phyloP scores from a whole-genome alignment of 1,140 invertebrate species.

The Drosophila persimilis region DNA sequence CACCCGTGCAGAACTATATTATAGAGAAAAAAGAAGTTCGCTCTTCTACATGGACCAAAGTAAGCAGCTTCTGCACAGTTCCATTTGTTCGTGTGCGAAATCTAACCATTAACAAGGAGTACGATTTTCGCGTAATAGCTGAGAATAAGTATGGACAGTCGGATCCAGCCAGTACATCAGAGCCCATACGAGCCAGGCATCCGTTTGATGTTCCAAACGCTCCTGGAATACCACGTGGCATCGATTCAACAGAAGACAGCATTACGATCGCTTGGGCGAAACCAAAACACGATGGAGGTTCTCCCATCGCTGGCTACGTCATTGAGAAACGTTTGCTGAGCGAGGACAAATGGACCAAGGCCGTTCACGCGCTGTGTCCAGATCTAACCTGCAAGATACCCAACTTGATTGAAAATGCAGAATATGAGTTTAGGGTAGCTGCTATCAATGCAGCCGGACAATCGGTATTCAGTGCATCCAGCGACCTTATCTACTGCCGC shows the following conservation, averaged over 20 bases:
- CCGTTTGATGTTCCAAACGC: slow-evolving; percentile 97
- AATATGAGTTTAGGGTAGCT: slow-evolving; percentile 98
- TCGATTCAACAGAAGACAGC: slow-evolving; percentile 95
- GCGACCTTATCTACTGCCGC: slow-evolving; percentile 94
- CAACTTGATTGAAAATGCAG: slow-evolving; percentile 95
- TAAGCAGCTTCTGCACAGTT: slow-evolving; percentile 95
- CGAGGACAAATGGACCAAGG: slow-evolving; percentile 96
- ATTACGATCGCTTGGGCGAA: slow-evolving; percentile 97
- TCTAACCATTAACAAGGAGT: slow-evolving; percentile 93
- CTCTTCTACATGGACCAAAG: slow-evolving; percentile 93
- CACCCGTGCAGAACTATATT: slow-evolving; percentile 97
- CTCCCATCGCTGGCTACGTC: slow-evolving; percentile 95
- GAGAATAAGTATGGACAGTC: slow-evolving; percentile 98
- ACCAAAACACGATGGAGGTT: slow-evolving; percentile 96
- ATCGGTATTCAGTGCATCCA: slow-evolving; percentile 94
- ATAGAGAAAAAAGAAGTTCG: slow-evolving; percentile 96
- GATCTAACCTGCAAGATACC: slow-evolving; percentile 92
- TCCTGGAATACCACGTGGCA: slow-evolving; percentile 92
- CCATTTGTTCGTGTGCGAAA: slow-evolving; percentile 95
- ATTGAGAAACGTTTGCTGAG: slow-evolving; percentile 95
- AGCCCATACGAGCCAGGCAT: slow-evolving; percentile 96
- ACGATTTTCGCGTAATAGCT: slow-evolving; percentile 98
- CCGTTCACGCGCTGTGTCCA: slow-evolving; percentile 91
- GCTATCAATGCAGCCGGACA: slow-evolving; percentile 98
- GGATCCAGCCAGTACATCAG: slow-evolving; percentile 93